Base-by-base conservation (phyloP, 1,140 invertebrate genomes). In the Aradophagus sp. region DNA sequence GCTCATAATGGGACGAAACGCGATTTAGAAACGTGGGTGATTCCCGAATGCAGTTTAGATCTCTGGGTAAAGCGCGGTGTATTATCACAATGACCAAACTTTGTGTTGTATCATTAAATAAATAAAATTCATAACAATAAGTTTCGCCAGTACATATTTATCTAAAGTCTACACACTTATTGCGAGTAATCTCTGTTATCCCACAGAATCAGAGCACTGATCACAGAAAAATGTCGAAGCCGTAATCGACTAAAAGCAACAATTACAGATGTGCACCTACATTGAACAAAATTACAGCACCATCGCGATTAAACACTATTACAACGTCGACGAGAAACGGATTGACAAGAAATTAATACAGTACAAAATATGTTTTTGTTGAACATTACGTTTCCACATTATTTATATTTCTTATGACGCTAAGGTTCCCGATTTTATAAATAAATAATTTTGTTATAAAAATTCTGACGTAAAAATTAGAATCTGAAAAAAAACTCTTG, bases 201-300 rank as follows among this genome's bases (percentile, higher is more conserved):
- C 32, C 5, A 53, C 61, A 65, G 68, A 71, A 65, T 41, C 53
- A 65, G 61, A 71, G 68, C 11, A 65, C 55, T 55, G 68, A 71
- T 71, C 68, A 71, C 68, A 71, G 68, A 65, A 71, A 53, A 45
- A 23, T 65, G 61, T 71, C 68, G 61, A 71, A 59, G 53, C 36
- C 61, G 53, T 71, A 55, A 41, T 63, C 68, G 68, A 71, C 68
- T 71, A 59, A 65, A 71, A 71, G 59, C 59, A 59, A 61, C 63
- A 71, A 29, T 56, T 44, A 71, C 47, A 63, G 16, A 56, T 47
- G 67, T 71, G 67, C 53, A 71, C 67, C 67, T 71, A 71, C 34
- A 27, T 61, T 53, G 17, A 70, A 59, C 39, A 56, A 70, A 63
- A 63, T 32, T 59, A 29, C 50, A 70, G 67, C 67, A 70, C 67